Base-by-base conservation (phyloP, 2,888 invertebrate genomes). In the Emmelina monodactyla region DNA sequence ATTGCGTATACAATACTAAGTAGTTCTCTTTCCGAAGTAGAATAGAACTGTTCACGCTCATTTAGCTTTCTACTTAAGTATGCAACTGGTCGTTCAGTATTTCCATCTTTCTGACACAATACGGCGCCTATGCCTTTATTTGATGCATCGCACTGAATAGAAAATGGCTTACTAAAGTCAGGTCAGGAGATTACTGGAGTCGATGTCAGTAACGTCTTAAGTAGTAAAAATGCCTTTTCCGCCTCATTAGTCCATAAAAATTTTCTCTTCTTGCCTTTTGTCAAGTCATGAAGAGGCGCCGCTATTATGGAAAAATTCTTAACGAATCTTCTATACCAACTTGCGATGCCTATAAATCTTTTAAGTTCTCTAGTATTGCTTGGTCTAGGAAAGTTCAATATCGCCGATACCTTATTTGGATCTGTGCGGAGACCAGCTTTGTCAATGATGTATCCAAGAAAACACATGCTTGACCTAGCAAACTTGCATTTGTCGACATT, bases 401-500 rank as follows among this genome's bases (percentile, higher is more conserved):
- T 43, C 2, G 41, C 35, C 3, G 28, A 13, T 10, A 43, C 37
- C 35, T 45, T 45, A 12, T 40, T 38, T 1, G 42, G 42, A 30
- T 44, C 41, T 2, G 41, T 39, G 6, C 41, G 19, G 7, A 44
- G n/a, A 2, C 44, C 43, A 13, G 37, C 19, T 7, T 35, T 31
- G 29, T 41, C 38, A 2, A 44, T 33, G 12, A 44, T 33, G 14
- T 40, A 41, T n/a, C 44, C 44, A 16, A 39, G 16, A 22, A 33
- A 43, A 31, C 34, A 32, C 5, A 43, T 19, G 7, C 9, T 9
- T 6, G 30, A 19, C 14, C 39, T 34, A 14, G 34, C 36, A 32
- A 44, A 41, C n/a, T 40, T 14, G 28, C 35, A 35, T 32, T 43
- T 43, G 10, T 37, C 33, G n/a, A 40, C 22, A 32, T 43, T 39